Base-by-base conservation (phyloP, 2,113 vertebrate species). In the Hiodon alosoides region DNA sequence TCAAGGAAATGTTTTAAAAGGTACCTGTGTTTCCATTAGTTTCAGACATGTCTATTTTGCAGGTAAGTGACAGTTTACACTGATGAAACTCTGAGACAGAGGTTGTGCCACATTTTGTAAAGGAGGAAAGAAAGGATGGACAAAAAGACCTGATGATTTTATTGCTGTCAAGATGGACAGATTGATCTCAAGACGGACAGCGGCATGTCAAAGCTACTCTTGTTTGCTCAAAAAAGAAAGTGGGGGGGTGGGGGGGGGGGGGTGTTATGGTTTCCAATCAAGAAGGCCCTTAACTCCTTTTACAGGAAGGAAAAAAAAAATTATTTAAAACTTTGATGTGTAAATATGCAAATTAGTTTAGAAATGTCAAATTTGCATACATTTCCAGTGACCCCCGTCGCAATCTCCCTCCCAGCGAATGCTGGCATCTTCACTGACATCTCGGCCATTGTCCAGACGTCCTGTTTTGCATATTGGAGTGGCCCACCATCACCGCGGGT, bases 281-380 rank as follows among this genome's bases (percentile, higher is more conserved):
- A 77, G 50, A 65, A 70, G 54, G 16, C 53, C 67, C 72, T 31
- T 31, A 64, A 76, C 72, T 64, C 52, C 8, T 1, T 58, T 13
- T 72, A 53, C 74, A 31, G 46, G 31, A 14, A 53, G 57, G 61
- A 65, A 51, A 51, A 11, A 51, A 11, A 78, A 61, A 72, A 17
- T 67, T 84, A 81, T 86, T 83, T 84, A 80, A 87, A 87, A 86
- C 86, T 90, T 92, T 94, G 90, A 95, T 93, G 91, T 90, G 90
- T 90, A 87, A 90, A 89, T 90, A 95, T 96, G 94, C 90, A 95
- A 95, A 98, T 95, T 79, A 93, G 90, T 84, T 86, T 86, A 85
- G 88, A 97, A 98, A 98, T 98, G 96, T 97, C 96, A 96, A 89
- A 97, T 95, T 94, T 96, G 94, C 96, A 98, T 98, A 95, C 85